phyloP scores from a whole-genome alignment of 2,888 invertebrate genomes.

The Pteria penguin region DNA sequence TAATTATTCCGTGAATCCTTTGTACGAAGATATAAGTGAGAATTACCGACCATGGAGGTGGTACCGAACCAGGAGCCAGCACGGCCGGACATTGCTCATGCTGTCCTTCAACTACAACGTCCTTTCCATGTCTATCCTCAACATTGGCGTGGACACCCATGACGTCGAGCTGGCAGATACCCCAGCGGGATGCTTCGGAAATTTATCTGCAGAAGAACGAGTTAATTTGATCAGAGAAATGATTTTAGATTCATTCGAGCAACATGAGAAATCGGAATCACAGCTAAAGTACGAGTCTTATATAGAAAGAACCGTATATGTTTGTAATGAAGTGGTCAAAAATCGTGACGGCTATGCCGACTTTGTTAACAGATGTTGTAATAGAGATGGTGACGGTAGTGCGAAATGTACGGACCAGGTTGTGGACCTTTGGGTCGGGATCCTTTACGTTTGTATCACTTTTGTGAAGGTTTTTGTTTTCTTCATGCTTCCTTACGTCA shows the following conservation, averaged over 20 bases:
- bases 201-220: conserved; percentile 55
- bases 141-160: conserved; percentile 72
- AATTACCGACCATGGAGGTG: conserved; percentile 72
- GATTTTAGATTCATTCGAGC: conserved; percentile 60
- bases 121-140: conserved; percentile 72
- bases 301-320: conserved; percentile 51
- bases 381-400: conserved; percentile 51
- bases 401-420: conserved; percentile 64
- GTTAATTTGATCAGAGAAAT: conserved; percentile 54
- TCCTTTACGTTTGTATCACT: conserved; percentile 70
- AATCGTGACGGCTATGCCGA: conserved; percentile 60
- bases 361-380: conserved; percentile 73
- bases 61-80: conserved; percentile 72
- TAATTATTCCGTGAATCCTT: conserved; percentile 51
- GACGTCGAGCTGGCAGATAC: conserved; percentile 65
- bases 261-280: conserved; percentile 31
- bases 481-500: conserved; percentile 72
- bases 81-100: conserved; percentile 75
- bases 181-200: conserved; percentile 72
- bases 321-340: conserved; percentile 72
- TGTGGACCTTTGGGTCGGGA: conserved; percentile 70
- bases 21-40: conserved; percentile 44
- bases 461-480: conserved; percentile 72
- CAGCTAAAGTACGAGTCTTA: conserved; percentile 36
- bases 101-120: conserved; percentile 77